phyloP scores from a whole-genome alignment of 2,888 invertebrate genomes.

The Melipona beecheii region DNA sequence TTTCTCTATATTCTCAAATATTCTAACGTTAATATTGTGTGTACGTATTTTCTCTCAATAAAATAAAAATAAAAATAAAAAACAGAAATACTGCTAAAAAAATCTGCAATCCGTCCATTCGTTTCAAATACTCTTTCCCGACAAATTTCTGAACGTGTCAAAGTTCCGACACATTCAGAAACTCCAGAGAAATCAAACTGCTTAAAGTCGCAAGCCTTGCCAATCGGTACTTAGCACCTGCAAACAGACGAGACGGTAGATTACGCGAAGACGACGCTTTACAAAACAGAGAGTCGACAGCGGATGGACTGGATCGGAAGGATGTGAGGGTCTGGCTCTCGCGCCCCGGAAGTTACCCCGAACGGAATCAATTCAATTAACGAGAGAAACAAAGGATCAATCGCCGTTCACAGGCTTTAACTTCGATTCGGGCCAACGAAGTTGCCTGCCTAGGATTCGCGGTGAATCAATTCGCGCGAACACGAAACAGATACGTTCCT shows the following conservation, averaged over 20 bases:
- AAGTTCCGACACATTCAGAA: neutral
- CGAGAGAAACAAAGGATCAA: constrained; percentile 59
- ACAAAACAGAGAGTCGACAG: constrained; percentile 32
- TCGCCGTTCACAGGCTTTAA: constrained; percentile 40
- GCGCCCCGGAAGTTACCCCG: constrained; percentile 39
- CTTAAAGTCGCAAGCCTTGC: neutral
- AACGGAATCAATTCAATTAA: constrained; percentile 60
- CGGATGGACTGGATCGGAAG: neutral
- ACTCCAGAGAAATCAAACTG: neutral
- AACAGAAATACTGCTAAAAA: no score
- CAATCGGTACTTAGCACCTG: constrained; percentile 50
- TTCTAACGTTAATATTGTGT: no score
- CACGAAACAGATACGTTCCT: constrained; percentile 17
- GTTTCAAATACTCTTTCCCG: no score
- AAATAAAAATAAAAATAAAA: no score
- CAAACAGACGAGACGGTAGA: constrained; percentile 16
- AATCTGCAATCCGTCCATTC: no score
- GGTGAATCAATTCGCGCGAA: constrained; percentile 25
- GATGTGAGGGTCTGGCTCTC: constrained; percentile 26
- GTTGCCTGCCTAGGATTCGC: constrained; percentile 10
- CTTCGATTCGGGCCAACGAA: constrained; percentile 47
- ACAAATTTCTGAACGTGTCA: neutral
- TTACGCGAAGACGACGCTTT: constrained; percentile 17
- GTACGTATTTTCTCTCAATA: no score
- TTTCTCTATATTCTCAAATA: no score